phyloP scores from a whole-genome alignment of 2,888 invertebrate genomes.

The Hetaerina titia region DNA sequence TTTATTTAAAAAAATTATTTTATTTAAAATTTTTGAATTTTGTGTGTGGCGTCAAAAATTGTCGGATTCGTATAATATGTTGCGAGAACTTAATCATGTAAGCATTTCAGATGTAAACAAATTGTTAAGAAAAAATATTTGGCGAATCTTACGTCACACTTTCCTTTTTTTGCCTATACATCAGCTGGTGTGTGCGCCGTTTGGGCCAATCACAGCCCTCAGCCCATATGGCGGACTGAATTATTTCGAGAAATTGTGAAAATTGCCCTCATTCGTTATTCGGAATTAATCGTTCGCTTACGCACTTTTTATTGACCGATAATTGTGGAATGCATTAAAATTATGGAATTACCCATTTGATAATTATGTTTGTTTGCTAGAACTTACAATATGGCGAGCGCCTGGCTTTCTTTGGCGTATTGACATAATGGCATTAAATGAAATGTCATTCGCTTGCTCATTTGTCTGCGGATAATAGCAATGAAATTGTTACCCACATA shows the following conservation, averaged over 20 bases:
- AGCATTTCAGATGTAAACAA: conserved; percentile 30
- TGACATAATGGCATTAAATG: too few relatives aligned
- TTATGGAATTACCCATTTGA: background rate
- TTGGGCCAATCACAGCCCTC: conserved; percentile 36
- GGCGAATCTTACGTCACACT: conserved; percentile 34
- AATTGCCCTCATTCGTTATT: conserved; percentile 18
- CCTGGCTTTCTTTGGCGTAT: background rate
- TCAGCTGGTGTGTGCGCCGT: conserved; percentile 50
- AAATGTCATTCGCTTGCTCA: too few relatives aligned
- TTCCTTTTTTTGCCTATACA: conserved; percentile 30
- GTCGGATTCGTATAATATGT: too few relatives aligned
- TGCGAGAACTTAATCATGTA: background rate
- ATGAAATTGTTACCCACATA: too few relatives aligned
- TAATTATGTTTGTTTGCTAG: background rate
- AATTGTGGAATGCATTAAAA: background rate
- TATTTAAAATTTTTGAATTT: conserved; percentile 66
- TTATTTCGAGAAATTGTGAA: background rate
- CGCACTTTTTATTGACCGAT: conserved; percentile 4
- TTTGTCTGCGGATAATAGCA: too few relatives aligned
- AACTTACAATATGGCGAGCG: conserved; percentile 33
- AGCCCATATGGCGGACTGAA: conserved; percentile 8
- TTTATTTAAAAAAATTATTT: conserved; percentile 57
- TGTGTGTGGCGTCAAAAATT: conserved; percentile 68
- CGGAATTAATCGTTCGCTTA: background rate
- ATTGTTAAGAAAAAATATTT: conserved; percentile 55